Evolutionary conservation across 92 coral and sea anemone genomes (phyloP), one percentile per base, ranked within the genome.

Genomic region (Meandrina meandrites): DNA sequence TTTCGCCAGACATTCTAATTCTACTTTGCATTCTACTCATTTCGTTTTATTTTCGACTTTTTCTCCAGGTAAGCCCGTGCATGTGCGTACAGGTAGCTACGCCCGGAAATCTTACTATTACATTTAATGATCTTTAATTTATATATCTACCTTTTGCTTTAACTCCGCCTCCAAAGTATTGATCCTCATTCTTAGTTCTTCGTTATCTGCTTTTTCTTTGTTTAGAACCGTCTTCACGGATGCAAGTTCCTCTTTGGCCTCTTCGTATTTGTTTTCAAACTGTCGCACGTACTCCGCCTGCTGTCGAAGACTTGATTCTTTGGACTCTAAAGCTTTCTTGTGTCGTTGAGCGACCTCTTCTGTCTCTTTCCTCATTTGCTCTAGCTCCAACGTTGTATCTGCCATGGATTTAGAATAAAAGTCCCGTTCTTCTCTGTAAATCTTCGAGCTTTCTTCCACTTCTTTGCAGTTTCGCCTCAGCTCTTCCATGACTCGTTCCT

Each of bases 401-500:
- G 36, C 78, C 81, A 74, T 22, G 69, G 86, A n/a, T 67, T 56
- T 79, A 28, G 56, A 50, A 70, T 79, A 80, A 32, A 50, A 70
- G 45, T 85, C 81, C 24, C 83, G 57, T 76, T 86, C 69, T 76
- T 89, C 83, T 45, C 92, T 88, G 40, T 77, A 51, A 78, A 88
- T 85, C 3, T 27, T 53, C 27, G 88, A 86, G 51, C 80, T 88
- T 13, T 87, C 84, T 32, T 90, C 92, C n/a, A 86, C 66, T 62
- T 92, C 90, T 14, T 87, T 82, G 51, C 86, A 69, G 5, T 89
- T 85, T 42, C 86, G 60, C 67, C 79, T 86, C 48, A 96, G 34
- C 21, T 92, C 98, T 37, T 86, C 95, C 67, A 89, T 40, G 67
- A 90, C 94, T 7, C 98, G 96, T 54, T 93, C 90, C 27, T 88